Percentiles rank a stretch among this genome's conserved stretches.
These are phyloP conservation scores for Metalampra italica DNA, from an alignment of 2,888 invertebrate genomes.

Conservation along the genomic window DNA sequence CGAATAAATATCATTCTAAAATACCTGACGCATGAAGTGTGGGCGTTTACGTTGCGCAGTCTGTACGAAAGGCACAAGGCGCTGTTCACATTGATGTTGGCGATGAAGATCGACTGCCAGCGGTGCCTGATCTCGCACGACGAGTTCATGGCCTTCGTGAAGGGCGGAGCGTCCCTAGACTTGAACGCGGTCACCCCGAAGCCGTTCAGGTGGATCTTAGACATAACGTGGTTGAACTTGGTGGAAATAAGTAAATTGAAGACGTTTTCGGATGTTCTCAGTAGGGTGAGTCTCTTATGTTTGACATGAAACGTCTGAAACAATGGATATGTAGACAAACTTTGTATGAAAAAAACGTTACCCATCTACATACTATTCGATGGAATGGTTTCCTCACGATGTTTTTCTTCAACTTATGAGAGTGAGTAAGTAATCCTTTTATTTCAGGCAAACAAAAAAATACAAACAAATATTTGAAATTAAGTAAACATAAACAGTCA, in stretches of 20 bases:
- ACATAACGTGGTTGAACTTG: slow-evolving; percentile 97
- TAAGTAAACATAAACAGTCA: too few relatives aligned
- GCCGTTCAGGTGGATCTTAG: slow-evolving; percentile 96
- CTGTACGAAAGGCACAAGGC: slow-evolving; percentile 96
- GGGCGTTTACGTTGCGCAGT: slow-evolving; percentile 94
- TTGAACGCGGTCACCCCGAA: slow-evolving; percentile 95
- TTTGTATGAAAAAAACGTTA: too few relatives aligned
- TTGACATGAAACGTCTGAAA: too few relatives aligned
- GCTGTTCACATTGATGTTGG: slow-evolving; percentile 94
- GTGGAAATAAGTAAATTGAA: slow-evolving; percentile 94
- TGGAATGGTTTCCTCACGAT: too few relatives aligned
- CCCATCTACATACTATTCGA: too few relatives aligned
- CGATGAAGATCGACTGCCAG: slow-evolving; percentile 96
- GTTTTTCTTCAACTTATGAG: too few relatives aligned
- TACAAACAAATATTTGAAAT: too few relatives aligned
- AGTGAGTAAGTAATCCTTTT: too few relatives aligned
- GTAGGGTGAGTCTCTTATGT: slow-evolving; percentile 76
- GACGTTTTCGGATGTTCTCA: slow-evolving; percentile 87
- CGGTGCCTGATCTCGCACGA: slow-evolving; percentile 89
- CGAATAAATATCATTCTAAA: slow-evolving; percentile 92
- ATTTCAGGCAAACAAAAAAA: too few relatives aligned
- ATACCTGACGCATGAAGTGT: slow-evolving; percentile 94
- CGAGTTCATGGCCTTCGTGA: slow-evolving; percentile 97
- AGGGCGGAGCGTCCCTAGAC: slow-evolving; percentile 96
- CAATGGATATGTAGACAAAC: too few relatives aligned